phyloP scores from a whole-genome alignment of 2,888 invertebrate species.

The Leistus spinibarbis region DNA sequence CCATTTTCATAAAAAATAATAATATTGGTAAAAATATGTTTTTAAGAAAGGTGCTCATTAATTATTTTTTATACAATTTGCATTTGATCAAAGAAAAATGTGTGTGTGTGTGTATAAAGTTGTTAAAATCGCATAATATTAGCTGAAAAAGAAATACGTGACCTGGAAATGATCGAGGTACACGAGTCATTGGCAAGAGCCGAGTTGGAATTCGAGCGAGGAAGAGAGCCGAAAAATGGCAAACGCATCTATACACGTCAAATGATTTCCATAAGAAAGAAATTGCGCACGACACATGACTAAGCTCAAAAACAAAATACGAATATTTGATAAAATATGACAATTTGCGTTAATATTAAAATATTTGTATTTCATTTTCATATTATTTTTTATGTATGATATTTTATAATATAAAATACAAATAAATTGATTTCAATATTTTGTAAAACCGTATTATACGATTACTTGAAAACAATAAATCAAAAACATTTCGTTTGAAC shows the following conservation, averaged over 20 bases:
- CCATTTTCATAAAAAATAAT: too few relatives aligned
- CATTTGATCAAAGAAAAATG: too few relatives aligned
- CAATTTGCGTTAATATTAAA: background rate
- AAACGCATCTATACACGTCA: constrained; percentile 32
- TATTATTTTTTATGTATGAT: background rate
- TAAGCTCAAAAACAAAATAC: background rate
- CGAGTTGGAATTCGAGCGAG: background rate
- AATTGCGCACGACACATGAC: background rate
- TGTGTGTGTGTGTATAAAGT: too few relatives aligned
- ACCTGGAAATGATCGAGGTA: constrained; percentile 26
- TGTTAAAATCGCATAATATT: constrained; percentile 26
- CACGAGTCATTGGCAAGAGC: background rate
- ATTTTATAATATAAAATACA: too few relatives aligned
- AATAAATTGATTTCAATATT: background rate
- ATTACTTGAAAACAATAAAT: background rate
- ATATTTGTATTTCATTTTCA: background rate
- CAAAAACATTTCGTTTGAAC: too few relatives aligned
- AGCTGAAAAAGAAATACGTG: constrained; percentile 16
- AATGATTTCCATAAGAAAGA: constrained; percentile 15
- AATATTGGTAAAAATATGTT: too few relatives aligned
- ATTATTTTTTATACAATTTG: too few relatives aligned
- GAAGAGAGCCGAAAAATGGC: constrained; percentile 25
- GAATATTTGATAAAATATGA: background rate
- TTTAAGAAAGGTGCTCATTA: too few relatives aligned
- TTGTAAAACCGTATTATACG: background rate